Evolutionary conservation across 2,113 vertebrate genomes (phyloP).

Genomic region (Apteryx owenii): DNA sequence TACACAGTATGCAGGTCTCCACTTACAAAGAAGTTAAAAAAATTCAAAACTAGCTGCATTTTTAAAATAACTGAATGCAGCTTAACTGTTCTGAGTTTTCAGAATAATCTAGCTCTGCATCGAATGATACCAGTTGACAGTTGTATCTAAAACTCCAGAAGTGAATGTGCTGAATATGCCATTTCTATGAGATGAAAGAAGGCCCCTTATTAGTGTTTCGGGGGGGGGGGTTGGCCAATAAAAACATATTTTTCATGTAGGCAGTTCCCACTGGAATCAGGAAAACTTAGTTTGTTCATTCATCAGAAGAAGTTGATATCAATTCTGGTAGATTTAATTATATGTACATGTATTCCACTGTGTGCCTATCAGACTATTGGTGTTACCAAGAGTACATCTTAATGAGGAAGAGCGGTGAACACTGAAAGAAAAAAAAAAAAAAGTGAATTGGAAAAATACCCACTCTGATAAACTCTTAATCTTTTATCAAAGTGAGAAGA

Average conservation of each 20-base stretch:
- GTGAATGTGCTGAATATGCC: background rate
- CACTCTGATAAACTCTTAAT: background rate
- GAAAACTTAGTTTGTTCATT: background rate
- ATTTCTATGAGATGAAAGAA: background rate
- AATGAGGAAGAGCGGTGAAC: background rate
- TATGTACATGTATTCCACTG: background rate
- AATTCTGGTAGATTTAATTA: background rate
- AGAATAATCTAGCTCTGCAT: background rate
- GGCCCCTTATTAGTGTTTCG: background rate
- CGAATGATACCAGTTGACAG: no score
- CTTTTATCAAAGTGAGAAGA: background rate
- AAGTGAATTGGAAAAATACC: background rate
- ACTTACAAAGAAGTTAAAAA: background rate
- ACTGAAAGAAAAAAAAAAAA: background rate
- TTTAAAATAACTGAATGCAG: background rate
- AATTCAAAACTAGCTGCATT: background rate
- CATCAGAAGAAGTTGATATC: background rate
- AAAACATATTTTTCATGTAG: background rate
- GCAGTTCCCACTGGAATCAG: background rate
- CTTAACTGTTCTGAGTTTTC: background rate
- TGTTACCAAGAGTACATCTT: accelerated
- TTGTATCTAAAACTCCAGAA: background rate
- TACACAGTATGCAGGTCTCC: background rate
- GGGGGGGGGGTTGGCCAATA: background rate
- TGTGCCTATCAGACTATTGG: background rate